Base-by-base conservation (phyloP, 1,140 invertebrate genomes). In the Drosophila rhopaloa region DNA sequence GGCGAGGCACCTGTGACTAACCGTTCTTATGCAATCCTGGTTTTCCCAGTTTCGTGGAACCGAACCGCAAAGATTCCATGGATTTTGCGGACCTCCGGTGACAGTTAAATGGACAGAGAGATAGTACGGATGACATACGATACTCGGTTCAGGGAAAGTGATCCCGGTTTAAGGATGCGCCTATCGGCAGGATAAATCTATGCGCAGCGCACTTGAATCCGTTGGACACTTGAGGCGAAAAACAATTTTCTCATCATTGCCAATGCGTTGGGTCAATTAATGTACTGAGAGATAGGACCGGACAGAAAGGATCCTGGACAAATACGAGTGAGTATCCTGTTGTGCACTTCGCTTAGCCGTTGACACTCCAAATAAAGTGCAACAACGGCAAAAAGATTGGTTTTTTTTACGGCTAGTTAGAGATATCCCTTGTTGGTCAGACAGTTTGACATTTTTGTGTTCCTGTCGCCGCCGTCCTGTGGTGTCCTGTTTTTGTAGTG, bases 351-450 rank as follows among this genome's bases (percentile, higher is more conserved):
- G 66, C 71, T 81, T 55, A 41, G 68, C 65, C 65, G 84, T 89
- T 89, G 84, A 89, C 84, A 89, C 85, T 89, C 81, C 65, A 89
- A 89, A 75, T 89, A 88, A 88, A 86, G 83, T 83, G 83, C 79
- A 83, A 83, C 65, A 81, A 82, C 71, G 40, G 76, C 68, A 70
- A 63, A 82, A 67, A 76, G 79, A 80, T 88, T 83, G 76, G 6
- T 46, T 75, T 60, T 55, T 70, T 89, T 89, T 84, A 88, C 84
- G 83, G 79, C 84, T 83, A 89, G 83, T 83, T 89, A 89, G 51
- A 88, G 82, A 86, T 86, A 85, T 86, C 82, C 82, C 79, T 88
- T 65, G 80, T 79, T 70, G 80, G 66, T 66, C 73, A 63, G 82
- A 79, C 82, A 76, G 83, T 74, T 85, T 85, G 82, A 85, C 82